Percentiles rank a stretch among this genome's conserved stretches.
Conservation (phyloP, 2,113 vertebrate species). For the Alethe diademata region DNA sequence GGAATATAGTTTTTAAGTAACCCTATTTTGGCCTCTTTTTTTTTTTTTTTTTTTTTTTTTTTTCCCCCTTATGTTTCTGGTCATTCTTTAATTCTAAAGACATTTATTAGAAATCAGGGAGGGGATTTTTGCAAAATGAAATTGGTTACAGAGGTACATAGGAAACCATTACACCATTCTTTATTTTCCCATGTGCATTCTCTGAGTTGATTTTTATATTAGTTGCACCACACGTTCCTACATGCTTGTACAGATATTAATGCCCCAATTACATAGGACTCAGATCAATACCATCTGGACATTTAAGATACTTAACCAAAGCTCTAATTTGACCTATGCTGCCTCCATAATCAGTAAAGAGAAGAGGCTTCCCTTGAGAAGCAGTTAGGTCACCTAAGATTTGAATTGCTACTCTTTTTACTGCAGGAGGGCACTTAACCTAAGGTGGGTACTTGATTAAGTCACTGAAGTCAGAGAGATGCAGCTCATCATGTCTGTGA, state of each 20-base stretch:
- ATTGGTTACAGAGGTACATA: neutral
- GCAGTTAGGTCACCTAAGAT: conserved; percentile 5
- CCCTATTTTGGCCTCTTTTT: neutral
- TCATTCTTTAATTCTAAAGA: neutral
- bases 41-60: neutral
- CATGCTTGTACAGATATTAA: conserved; percentile 18
- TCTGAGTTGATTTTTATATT: conserved; percentile 28
- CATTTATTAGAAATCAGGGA: neutral
- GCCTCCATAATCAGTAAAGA: conserved; percentile 47
- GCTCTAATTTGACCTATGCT: conserved; percentile 45
- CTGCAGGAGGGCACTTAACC: neutral
- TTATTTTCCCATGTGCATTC: conserved; percentile 24
- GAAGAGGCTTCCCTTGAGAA: conserved; percentile 36
- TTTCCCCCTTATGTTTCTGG: neutral
- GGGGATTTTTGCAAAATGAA: neutral
- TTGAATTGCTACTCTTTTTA: conserved; percentile 11
- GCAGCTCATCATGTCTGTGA: neutral
- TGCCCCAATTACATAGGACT: conserved; percentile 22
- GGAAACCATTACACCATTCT: neutral
- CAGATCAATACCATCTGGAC: conserved; percentile 67
- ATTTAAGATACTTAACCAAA: conserved; percentile 52
- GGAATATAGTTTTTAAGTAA: neutral
- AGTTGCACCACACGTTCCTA: neutral
- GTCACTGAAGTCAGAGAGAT: neutral
- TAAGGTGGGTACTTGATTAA: neutral